A percentile compares a stretch with the other conserved stretches of the same genome.
Conservation (phyloP, 1,140 invertebrate genomes). For the Globodera rostochiensis region DNA sequence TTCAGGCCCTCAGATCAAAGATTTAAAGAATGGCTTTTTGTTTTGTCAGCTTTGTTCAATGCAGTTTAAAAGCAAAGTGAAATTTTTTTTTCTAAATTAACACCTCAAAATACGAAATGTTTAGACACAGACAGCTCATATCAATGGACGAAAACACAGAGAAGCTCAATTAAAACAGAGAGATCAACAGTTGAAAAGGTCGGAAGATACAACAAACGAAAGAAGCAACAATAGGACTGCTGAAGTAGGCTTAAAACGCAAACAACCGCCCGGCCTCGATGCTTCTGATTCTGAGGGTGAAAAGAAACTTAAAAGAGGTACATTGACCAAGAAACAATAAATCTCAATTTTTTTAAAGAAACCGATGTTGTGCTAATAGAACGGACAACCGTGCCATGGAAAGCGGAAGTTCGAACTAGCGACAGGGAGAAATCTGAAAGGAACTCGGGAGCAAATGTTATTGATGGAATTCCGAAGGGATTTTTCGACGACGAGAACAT, state of each 20-base stretch:
- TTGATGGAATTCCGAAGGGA: slow-evolving; percentile 35
- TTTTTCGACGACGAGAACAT: slow-evolving; percentile 38
- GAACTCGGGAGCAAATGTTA: slow-evolving; percentile 24
- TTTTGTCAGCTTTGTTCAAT: slow-evolving; percentile 36
- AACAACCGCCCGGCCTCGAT: neutral
- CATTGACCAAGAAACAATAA: slow-evolving; percentile 9
- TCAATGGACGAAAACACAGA: slow-evolving; percentile 39
- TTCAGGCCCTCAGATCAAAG: slow-evolving; percentile 9
- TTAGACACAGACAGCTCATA: slow-evolving; percentile 28
- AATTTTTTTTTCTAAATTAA: neutral
- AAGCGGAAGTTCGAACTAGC: slow-evolving; percentile 19
- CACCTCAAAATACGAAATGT: slow-evolving; percentile 1
- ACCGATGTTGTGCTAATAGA: neutral
- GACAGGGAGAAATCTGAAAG: neutral
- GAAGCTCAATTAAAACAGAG: slow-evolving; percentile 32
- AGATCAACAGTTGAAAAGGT: slow-evolving; percentile 4
- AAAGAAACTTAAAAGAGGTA: slow-evolving; percentile 7
- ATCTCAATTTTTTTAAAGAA: slow-evolving; percentile 21
- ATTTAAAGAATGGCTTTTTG: slow-evolving; percentile 40
- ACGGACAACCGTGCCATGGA: slow-evolving; percentile 21
- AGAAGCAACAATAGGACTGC: neutral
- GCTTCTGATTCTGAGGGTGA: neutral
- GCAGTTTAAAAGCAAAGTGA: slow-evolving; percentile 36
- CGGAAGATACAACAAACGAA: slow-evolving; percentile 9
- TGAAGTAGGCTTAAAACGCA: neutral